Evolutionary conservation across 2,113 vertebrate genomes (phyloP).

Genomic region (Tangachromis dhanisi): DNA sequence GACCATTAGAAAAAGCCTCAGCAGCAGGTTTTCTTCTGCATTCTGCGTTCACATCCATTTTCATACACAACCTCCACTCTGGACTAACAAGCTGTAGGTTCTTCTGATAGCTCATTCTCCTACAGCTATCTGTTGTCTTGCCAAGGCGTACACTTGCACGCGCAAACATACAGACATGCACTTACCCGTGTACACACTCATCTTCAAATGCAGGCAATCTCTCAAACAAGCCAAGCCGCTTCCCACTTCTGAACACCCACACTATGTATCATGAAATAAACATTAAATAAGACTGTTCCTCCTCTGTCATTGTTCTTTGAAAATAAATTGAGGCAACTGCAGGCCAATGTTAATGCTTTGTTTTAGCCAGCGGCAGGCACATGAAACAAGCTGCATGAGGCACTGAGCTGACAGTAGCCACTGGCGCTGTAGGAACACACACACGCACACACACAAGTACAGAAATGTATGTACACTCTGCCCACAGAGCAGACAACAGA

Average conservation of each 20-base stretch:
- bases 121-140: conserved; percentile 42
- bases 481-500: conserved; percentile 46
- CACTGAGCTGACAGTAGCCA: conserved; percentile 64
- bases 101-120: conserved; percentile 37
- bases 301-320: conserved; percentile 63
- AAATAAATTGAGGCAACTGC: conserved; percentile 62
- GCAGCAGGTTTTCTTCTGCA: conserved; percentile 33
- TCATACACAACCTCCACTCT: conserved; percentile 28
- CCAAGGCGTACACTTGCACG: conserved; percentile 16
- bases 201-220: conserved; percentile 29
- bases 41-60: conserved; percentile 27
- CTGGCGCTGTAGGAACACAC: conserved; percentile 46
- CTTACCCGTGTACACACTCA: conserved; percentile 7
- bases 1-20: conserved; percentile 33
- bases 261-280: conserved; percentile 58
- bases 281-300: conserved; percentile 56
- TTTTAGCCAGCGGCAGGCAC: conserved; percentile 60
- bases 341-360: conserved; percentile 66
- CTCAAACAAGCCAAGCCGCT: conserved; percentile 34
- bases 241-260: conserved; percentile 58
- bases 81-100: conserved; percentile 51
- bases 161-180: conserved; percentile 28
- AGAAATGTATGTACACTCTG: conserved; percentile 3
- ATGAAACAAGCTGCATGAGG: conserved; percentile 58
- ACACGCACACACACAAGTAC: not conserved